Evolutionary conservation across 2,113 vertebrate species (phyloP).

Genomic region (Cryptoleucopteryx plumbea): DNA sequence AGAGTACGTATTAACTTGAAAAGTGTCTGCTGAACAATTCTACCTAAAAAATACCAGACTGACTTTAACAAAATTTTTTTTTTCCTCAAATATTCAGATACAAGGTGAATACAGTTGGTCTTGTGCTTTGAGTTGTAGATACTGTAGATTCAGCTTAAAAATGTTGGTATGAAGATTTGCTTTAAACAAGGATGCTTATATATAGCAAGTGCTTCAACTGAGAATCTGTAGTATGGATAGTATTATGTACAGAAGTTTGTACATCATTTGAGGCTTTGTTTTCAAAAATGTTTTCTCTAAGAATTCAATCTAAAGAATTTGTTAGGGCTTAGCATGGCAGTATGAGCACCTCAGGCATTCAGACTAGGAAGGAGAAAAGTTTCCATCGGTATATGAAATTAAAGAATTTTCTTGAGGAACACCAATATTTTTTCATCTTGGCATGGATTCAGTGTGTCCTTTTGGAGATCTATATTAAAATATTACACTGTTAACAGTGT

Average conservation of each 20-base stretch:
- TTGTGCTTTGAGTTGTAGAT: not conserved
- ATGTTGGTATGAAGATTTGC: not conserved
- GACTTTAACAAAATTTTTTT: not conserved
- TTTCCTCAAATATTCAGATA: not conserved
- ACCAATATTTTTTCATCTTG: not conserved
- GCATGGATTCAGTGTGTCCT: not conserved
- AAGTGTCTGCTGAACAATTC: not conserved
- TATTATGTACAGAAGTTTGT: not conserved
- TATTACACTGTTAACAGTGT: not conserved
- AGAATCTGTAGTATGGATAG: not conserved
- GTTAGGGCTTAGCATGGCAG: not conserved
- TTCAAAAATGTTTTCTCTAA: not conserved
- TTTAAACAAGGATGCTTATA: not conserved
- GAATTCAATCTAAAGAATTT: not conserved
- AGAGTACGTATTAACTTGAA: conserved; percentile 82
- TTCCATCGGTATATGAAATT: not conserved
- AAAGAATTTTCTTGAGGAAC: not conserved
- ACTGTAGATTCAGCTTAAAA: not conserved
- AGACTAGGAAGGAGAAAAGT: not conserved
- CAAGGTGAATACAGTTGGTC: not conserved
- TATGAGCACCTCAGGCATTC: not conserved
- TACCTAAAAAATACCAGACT: not conserved
- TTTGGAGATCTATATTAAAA: not conserved
- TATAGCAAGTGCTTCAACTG: not conserved
- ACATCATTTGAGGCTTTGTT: not conserved